These are phyloP conservation scores for Thecophora atra DNA, from an alignment of 2,888 invertebrate genomes.

Conservation along the genomic window DNA sequence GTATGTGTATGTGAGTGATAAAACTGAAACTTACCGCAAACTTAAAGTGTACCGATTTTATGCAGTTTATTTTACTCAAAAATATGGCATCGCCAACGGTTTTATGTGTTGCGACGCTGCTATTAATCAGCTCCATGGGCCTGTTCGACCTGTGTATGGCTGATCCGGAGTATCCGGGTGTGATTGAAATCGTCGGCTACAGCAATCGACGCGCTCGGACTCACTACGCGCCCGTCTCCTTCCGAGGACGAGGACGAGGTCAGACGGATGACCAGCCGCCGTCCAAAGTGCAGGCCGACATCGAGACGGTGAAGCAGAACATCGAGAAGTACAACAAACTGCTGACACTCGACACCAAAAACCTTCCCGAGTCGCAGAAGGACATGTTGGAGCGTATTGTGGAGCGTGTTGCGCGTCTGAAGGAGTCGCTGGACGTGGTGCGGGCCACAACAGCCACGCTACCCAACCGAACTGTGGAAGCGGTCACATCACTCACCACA, in stretches of 20 bases:
- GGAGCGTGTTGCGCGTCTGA: conserved; percentile 64
- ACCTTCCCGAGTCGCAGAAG: conserved; percentile 64
- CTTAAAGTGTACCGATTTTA: neutral
- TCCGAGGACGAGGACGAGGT: conserved; percentile 18
- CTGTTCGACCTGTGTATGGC: conserved; percentile 10
- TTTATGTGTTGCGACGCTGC: conserved; percentile 48
- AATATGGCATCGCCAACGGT: conserved; percentile 43
- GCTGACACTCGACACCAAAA: conserved; percentile 62
- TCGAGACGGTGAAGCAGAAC: conserved; percentile 63
- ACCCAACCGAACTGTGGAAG: conserved; percentile 45
- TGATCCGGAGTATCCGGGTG: conserved; percentile 61
- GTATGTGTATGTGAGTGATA: neutral
- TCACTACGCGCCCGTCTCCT: conserved; percentile 53
- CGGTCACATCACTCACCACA: conserved; percentile 43
- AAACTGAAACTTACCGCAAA: too few relatives aligned
- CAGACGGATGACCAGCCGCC: conserved; percentile 47
- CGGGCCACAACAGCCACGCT: conserved; percentile 39
- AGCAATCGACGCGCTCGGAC: conserved; percentile 62
- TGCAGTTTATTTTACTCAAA: neutral
- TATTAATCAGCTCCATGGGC: conserved; percentile 25
- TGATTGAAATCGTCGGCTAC: conserved; percentile 64
- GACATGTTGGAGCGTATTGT: conserved; percentile 65
- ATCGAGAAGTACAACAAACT: conserved; percentile 64
- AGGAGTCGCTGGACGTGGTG: conserved; percentile 62
- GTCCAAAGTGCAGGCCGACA: conserved; percentile 62